Conservation (phyloP, 2,113 vertebrate species). For the Platanista minor region DNA sequence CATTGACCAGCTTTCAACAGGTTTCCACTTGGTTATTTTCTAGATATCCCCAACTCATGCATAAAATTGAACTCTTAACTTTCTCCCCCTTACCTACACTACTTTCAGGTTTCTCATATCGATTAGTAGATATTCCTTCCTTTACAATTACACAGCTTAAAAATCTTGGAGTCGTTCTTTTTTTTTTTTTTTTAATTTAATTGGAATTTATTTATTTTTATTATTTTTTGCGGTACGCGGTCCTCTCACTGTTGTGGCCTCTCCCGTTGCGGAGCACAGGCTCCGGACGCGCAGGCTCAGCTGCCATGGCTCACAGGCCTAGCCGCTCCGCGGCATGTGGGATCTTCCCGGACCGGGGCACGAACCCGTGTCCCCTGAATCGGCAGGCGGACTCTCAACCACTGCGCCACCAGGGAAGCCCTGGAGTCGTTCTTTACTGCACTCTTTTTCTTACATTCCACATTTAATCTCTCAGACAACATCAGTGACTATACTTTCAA, state of each 20-base stretch:
- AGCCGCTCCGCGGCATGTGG: too few species aligned
- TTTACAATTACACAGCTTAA: background rate
- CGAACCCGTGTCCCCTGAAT: too few species aligned
- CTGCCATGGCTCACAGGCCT: too few species aligned
- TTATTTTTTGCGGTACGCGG: too few species aligned
- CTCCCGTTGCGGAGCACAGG: too few species aligned
- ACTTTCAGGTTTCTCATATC: background rate
- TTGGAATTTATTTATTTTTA: too few species aligned
- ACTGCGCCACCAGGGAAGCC: too few species aligned
- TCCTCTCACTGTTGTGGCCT: too few species aligned
- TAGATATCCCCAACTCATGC: background rate
- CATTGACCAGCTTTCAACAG: background rate
- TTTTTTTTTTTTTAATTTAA: too few species aligned
- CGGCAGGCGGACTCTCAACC: too few species aligned
- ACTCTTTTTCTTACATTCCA: background rate
- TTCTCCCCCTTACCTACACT: background rate
- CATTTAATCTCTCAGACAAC: background rate
- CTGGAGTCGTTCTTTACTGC: background rate
- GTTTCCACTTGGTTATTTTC: background rate
- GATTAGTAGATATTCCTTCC: background rate
- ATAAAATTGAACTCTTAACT: background rate
- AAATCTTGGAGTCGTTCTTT: background rate
- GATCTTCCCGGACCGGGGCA: too few species aligned
- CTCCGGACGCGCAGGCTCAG: too few species aligned
- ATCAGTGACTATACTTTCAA: background rate